Conservation (phyloP, 2,113 vertebrate species). For the Machaerirhynchus nigripectus region DNA sequence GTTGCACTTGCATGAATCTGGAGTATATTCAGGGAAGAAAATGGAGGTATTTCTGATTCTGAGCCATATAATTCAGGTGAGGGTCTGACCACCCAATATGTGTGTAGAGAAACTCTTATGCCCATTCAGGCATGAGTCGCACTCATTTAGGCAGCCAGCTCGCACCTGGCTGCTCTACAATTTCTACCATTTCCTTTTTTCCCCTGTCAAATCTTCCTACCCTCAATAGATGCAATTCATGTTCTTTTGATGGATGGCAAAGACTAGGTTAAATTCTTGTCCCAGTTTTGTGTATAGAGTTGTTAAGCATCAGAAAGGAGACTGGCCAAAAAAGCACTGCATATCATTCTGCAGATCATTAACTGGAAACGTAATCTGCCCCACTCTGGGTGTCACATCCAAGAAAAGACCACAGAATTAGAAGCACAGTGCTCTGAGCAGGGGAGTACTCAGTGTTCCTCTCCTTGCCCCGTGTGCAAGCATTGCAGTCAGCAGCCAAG, state of each 20-base stretch:
- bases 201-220: background rate
- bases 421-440: background rate
- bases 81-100: background rate
- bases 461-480: background rate
- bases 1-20: background rate
- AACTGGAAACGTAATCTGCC: conserved; percentile 30
- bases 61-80: background rate
- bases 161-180: background rate
- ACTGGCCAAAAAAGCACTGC: background rate
- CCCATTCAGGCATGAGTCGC: background rate
- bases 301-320: conserved; percentile 8
- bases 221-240: background rate
- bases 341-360: conserved; percentile 38
- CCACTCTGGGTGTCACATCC: conserved; percentile 2
- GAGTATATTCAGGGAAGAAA: background rate
- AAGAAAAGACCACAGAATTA: conserved; percentile 43
- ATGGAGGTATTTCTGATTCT: background rate
- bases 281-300: background rate
- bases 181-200: background rate
- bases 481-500: background rate
- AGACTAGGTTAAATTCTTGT: background rate
- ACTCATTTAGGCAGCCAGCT: background rate
- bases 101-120: background rate
- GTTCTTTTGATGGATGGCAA: background rate
- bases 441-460: background rate